Evolutionary conservation across 2,888 invertebrate species (phyloP).

Genomic region (Sinodicranocentrus sp.): DNA sequence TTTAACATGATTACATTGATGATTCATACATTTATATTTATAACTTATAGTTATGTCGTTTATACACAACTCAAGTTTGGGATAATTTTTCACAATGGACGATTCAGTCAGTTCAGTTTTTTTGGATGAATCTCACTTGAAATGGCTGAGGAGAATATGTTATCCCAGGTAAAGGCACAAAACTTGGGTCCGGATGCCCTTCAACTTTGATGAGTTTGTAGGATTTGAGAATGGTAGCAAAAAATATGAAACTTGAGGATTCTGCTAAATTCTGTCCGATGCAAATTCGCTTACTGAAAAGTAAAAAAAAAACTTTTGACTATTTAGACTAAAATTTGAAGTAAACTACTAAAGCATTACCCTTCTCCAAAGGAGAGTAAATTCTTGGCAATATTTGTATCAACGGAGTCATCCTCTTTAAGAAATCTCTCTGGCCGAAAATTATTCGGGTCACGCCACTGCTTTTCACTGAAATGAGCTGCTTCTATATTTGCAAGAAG

Average conservation of each 20-base stretch:
- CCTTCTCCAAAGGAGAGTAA: conserved; percentile 43
- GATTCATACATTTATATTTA: no score
- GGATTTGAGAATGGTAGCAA: conserved; percentile 82
- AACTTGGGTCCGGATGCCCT: conserved; percentile 79
- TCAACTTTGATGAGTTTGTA: conserved; percentile 80
- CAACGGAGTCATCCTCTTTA: conserved; percentile 17
- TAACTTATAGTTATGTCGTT: no score
- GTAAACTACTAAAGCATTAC: not conserved
- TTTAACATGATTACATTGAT: no score
- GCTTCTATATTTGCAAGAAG: conserved; percentile 44
- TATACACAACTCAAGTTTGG: no score
- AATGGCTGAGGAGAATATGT: conserved; percentile 82
- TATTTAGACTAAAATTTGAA: not conserved
- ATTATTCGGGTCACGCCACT: conserved; percentile 52
- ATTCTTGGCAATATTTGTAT: not conserved
- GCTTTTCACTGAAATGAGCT: not conserved
- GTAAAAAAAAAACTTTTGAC: conserved; percentile 23
- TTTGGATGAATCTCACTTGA: not conserved
- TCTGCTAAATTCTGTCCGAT: conserved; percentile 83
- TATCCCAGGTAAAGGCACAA: conserved; percentile 81
- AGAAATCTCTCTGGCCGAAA: conserved; percentile 64
- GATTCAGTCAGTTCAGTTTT: no score
- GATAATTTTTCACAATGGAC: no score
- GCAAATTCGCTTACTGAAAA: conserved; percentile 83
- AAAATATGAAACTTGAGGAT: conserved; percentile 82